Base-by-base conservation (phyloP, 2,888 invertebrate species). In the Adela reaumurella region DNA sequence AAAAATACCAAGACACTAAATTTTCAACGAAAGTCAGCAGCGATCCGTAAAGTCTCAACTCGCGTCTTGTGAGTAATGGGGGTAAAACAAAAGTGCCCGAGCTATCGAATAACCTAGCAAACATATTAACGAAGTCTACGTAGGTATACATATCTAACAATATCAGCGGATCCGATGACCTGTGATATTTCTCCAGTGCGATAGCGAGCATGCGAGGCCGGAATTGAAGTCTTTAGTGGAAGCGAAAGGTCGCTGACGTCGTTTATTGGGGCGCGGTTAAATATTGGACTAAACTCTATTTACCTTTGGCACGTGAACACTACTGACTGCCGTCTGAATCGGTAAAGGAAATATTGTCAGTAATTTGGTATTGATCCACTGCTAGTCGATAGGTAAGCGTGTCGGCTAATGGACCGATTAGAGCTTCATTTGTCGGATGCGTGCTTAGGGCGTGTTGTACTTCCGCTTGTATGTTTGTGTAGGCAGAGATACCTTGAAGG, bases 271-370 rank as follows among this genome's bases (percentile, higher is more conserved):
- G n/a, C 35, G 35, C 14, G 35, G 35, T 35, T 35, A 35, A 35
- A 35, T 35, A 35, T 35, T 35, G 35, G 35, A 35, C 35, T 8
- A 14, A n/a, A 14, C 11, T 35, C 11, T 8, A 35, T 14, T 35
- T 35, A 14, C n/a, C 35, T 42, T 24, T 24, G 24, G 8, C 24
- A 24, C 24, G 24, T 24, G 24, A 24, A 4, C 24, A 24, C 24
- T 8, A 24, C 24, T 24, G 24, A 24, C 8, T 24, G 24, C 24
- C n/a, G n/a, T n/a, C n/a, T n/a, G n/a, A n/a, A 8, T 24, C 24
- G 24, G 49, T 41, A 49, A 19, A 48, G 42, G 43, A 45, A 20
- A 20, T 42, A 49, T 49, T 19, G 16, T 17, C 35, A 49, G 28
- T 20, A 16, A 46, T 46, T 29, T 11, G 10, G 14, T 24, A 24